Conservation (phyloP, 2,888 invertebrate species). For the Andricus curvator region DNA sequence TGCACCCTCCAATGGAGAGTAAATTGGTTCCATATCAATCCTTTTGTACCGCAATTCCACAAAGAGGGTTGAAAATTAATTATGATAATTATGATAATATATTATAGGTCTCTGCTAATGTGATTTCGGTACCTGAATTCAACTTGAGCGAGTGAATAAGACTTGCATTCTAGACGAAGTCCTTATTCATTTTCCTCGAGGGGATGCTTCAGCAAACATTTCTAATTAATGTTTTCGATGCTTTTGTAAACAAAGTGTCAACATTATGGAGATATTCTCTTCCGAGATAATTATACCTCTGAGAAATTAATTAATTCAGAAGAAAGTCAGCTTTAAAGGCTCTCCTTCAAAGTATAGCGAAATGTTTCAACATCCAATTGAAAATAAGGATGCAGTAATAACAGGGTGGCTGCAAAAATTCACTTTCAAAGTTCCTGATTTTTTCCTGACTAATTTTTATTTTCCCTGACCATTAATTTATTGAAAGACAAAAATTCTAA, state of each 20-base stretch:
- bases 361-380: background rate
- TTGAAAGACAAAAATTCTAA: too few relatives aligned
- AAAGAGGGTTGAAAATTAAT: background rate
- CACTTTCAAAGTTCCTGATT: too few relatives aligned
- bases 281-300: background rate
- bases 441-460: too few relatives aligned
- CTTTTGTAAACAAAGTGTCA: background rate
- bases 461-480: too few relatives aligned
- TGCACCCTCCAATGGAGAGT: background rate
- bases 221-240: background rate
- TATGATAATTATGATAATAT: background rate
- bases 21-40: conserved; percentile 17
- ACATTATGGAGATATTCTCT: background rate
- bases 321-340: background rate
- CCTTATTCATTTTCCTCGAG: background rate
- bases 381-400: background rate
- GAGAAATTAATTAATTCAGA: background rate
- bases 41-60: background rate
- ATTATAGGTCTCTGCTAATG: background rate
- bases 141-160: background rate
- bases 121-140: too few relatives aligned
- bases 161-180: background rate
- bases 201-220: background rate
- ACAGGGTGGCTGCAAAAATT: too few relatives aligned
- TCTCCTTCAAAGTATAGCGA: background rate